phyloP scores from a whole-genome alignment of 2,888 invertebrate genomes.

The Cryptocheilus praepositus region DNA sequence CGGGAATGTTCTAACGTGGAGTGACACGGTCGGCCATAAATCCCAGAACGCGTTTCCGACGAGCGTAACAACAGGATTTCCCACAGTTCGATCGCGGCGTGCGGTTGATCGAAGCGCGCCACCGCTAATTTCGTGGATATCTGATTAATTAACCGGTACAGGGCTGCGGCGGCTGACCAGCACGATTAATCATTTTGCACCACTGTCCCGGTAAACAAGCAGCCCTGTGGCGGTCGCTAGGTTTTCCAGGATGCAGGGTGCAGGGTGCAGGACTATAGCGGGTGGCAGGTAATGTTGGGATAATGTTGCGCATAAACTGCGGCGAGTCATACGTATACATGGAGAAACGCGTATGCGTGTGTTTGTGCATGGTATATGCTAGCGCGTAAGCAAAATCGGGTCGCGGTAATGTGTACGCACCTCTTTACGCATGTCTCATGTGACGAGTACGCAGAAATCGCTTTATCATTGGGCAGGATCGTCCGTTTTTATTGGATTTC shows the following conservation, averaged over 20 bases:
- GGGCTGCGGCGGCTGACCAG: constrained; percentile 31
- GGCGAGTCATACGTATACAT: constrained; percentile 55
- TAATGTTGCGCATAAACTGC: constrained; percentile 73
- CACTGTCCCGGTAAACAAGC: constrained; percentile 57
- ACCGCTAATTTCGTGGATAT: constrained; percentile 67
- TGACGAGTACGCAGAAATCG: constrained; percentile 26
- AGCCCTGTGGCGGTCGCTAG: constrained; percentile 44
- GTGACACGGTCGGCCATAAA: constrained; percentile 28
- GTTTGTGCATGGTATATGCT: constrained; percentile 29
- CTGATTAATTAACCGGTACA: constrained; percentile 71
- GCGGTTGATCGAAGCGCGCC: constrained; percentile 53
- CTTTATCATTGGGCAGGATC: constrained; percentile 16
- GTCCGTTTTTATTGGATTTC: neutral
- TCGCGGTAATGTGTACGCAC: constrained; percentile 52
- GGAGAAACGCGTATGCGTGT: constrained; percentile 6
- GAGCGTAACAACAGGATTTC: constrained; percentile 35
- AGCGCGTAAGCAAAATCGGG: constrained; percentile 44
- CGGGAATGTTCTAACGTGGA: constrained; percentile 2
- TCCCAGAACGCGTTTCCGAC: constrained; percentile 28
- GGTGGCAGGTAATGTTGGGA: constrained; percentile 70
- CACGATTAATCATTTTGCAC: constrained; percentile 66
- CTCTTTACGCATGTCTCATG: constrained; percentile 51
- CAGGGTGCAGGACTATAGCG: constrained; percentile 26
- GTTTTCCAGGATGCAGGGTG: constrained; percentile 53
- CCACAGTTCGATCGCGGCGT: constrained; percentile 33